Conservation (phyloP, 2,113 vertebrate genomes). For the Butorides virescens region DNA sequence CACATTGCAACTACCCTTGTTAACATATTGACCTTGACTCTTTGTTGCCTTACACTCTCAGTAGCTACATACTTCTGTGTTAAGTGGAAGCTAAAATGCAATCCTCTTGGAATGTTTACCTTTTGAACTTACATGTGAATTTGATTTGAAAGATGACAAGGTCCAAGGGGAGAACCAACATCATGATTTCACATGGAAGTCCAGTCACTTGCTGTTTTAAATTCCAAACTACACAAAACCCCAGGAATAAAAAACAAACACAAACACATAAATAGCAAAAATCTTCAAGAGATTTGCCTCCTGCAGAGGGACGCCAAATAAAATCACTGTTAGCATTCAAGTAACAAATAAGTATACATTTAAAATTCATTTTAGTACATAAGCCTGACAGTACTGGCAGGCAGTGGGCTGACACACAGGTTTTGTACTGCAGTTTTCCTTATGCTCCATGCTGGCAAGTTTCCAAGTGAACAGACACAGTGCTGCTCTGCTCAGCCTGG, state of each 20-base stretch:
- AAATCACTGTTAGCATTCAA: background rate
- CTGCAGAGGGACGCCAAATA: background rate
- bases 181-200: background rate
- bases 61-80: background rate
- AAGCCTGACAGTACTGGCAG: background rate
- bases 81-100: background rate
- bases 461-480: background rate
- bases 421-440: background rate
- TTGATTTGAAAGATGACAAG: background rate
- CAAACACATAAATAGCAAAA: background rate
- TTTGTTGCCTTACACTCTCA: background rate
- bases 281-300: background rate
- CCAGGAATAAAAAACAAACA: background rate
- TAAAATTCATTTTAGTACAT: background rate
- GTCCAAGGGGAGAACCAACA: background rate
- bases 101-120: background rate
- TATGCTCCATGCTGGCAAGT: rapidly evolving
- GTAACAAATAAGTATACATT: background rate
- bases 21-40: background rate
- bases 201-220: background rate
- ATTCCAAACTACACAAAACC: background rate
- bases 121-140: background rate
- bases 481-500: background rate
- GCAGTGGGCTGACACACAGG: background rate
- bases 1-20: background rate